Percentiles rank a stretch among this genome's conserved stretches.
phyloP scores from a whole-genome alignment of 1,140 invertebrate species.

The Bombus picipes region DNA sequence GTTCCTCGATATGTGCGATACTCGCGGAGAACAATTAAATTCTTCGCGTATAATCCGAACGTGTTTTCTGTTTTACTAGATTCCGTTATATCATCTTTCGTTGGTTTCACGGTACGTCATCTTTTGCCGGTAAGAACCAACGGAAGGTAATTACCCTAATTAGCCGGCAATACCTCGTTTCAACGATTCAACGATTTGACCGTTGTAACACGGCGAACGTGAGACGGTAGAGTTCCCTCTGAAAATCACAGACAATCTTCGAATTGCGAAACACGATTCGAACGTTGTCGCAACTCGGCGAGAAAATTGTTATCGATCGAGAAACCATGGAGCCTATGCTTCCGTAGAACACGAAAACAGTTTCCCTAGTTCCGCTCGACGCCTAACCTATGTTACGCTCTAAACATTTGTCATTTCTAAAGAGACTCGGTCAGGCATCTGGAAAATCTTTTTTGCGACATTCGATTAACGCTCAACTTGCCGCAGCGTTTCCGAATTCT shows the following conservation, averaged over 20 bases:
- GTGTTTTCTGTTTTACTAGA: too few relatives aligned
- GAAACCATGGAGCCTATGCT: not conserved
- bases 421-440: too few relatives aligned
- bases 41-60: too few relatives aligned
- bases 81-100: too few relatives aligned
- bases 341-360: too few relatives aligned
- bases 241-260: conserved; percentile 7
- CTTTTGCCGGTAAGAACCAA: too few relatives aligned
- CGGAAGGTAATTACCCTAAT: not conserved
- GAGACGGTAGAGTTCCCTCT: conserved; percentile 6
- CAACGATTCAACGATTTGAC: not conserved
- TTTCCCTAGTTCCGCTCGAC: not conserved
- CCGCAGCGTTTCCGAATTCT: not conserved
- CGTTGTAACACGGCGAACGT: not conserved
- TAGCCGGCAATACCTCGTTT: conserved; percentile 1
- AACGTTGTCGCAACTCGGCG: conserved; percentile 30
- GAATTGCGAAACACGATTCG: conserved; percentile 13
- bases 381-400: too few relatives aligned
- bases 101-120: too few relatives aligned
- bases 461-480: too few relatives aligned
- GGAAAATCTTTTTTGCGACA: too few relatives aligned
- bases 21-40: too few relatives aligned
- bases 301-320: conserved; percentile 15
- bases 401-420: too few relatives aligned
- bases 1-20: not conserved